Base-by-base conservation (phyloP, 2,113 vertebrate genomes). In the Takifugu bimaculatus region DNA sequence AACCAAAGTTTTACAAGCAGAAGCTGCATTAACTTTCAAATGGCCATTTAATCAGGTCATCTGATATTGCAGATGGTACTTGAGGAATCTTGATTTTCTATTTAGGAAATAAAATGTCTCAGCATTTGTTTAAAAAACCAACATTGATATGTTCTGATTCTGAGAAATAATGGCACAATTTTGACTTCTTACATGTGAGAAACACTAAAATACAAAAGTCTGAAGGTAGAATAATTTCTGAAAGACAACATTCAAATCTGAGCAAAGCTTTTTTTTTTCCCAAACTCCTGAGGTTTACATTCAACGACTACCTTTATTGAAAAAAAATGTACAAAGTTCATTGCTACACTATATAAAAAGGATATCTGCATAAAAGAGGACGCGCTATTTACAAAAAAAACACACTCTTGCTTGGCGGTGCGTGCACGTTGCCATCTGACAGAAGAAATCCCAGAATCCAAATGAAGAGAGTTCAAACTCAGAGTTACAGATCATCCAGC, bases 361-460 rank as follows among this genome's bases (percentile, higher is more conserved):
- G 10, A 73, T 60, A 78, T 70, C 20, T 48, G n/a, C 57, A 53
- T 72, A 60, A 71, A 75, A 70, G 32, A 57, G 25, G 61, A 66
- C 65, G 47, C 20, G 67, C 14, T 80, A 88, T 85, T 69, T 83
- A 89, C 80, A 87, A 70, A 66, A 49, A 48, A 39, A 39, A 39
- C 7, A 39, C 13, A 20, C 28, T 2, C 70, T 43, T 45, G 29
- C 50, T 43, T 50, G 7, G 61, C 27, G 44, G 52, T 27, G 51
- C 65, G 57, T 60, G 63, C 49, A 44, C 50, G n/a, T 44, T 44
- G 59, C 50, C 53, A 47, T 4, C 14, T 49, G 13, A 45, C 26
- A 59, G 45, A 12, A 53, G 1, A 71, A 63, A 79, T 71, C 78
- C 73, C 73, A 76, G 68, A 82, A 70, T 72, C 60, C 57, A 71